Percentiles rank a stretch among this genome's conserved stretches.
These are phyloP conservation scores for Caerostris extrusa DNA, from an alignment of 1,140 invertebrate genomes.

Conservation along the genomic window DNA sequence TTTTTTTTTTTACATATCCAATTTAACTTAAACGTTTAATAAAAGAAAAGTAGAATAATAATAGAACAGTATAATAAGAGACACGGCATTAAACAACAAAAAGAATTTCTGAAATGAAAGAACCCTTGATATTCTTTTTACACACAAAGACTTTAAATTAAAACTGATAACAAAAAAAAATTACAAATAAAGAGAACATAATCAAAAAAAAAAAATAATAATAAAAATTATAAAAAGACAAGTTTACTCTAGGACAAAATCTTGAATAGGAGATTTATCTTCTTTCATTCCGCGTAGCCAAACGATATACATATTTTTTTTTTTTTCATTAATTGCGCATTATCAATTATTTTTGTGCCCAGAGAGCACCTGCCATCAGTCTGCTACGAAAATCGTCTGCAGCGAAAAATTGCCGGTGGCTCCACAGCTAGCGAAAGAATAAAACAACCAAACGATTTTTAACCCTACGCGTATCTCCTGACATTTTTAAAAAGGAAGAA, in stretches of 20 bases:
- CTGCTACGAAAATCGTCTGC: background rate
- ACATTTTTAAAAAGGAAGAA: conserved; percentile 4
- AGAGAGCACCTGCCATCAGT: conserved; percentile 19
- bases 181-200: background rate
- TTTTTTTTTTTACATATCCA: too few species aligned
- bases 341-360: conserved; percentile 1
- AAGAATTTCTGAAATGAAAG: background rate
- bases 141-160: conserved; percentile 28
- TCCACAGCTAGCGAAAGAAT: conserved; percentile 27
- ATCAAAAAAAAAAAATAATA: too few species aligned
- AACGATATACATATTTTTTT: background rate
- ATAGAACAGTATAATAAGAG: background rate
- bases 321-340: conserved; percentile 35
- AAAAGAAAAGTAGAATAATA: background rate
- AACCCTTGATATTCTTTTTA: background rate
- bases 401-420: conserved; percentile 19
- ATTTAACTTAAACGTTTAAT: too few species aligned
- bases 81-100: background rate
- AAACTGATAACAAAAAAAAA: background rate
- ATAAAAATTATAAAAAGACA: conserved; percentile 24
- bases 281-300: background rate
- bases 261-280: conserved; percentile 3
- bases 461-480: conserved; percentile 14
- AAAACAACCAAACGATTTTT: conserved; percentile 36
- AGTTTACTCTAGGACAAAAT: conserved; percentile 32